Conservation (phyloP, 2,888 invertebrate species). For the Nephrotoma flavescens region DNA sequence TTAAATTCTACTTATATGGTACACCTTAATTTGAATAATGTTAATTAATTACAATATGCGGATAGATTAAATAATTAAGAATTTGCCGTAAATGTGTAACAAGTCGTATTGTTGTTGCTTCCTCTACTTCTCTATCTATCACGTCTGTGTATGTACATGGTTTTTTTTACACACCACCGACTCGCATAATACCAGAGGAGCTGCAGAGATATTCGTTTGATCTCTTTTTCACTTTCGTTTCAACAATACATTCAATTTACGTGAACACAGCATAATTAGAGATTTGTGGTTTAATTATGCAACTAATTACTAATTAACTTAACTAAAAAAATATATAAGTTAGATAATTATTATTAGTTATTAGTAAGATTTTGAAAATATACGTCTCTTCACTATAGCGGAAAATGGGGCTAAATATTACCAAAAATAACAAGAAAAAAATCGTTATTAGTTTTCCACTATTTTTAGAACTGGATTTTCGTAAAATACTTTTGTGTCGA, state of each 20-base stretch:
- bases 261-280: background rate
- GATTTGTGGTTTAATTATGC: background rate
- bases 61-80: background rate
- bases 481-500: background rate
- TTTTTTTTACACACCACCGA: background rate
- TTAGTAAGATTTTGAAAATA: background rate
- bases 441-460: background rate
- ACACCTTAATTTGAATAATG: background rate
- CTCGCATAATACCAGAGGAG: background rate
- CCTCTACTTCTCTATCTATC: background rate
- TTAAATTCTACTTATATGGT: background rate
- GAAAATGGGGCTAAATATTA: background rate
- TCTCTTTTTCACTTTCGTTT: background rate
- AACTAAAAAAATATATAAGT: background rate
- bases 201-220: background rate
- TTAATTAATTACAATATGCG: background rate
- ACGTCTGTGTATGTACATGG: background rate
- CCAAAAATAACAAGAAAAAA: background rate
- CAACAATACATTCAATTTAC: background rate
- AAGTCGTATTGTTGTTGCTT: background rate
- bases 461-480: background rate
- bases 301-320: background rate
- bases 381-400: background rate
- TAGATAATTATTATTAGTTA: background rate
- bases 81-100: background rate